Evolutionary conservation across 2,888 invertebrate genomes (phyloP).

Genomic region (Galeruca laticollis): DNA sequence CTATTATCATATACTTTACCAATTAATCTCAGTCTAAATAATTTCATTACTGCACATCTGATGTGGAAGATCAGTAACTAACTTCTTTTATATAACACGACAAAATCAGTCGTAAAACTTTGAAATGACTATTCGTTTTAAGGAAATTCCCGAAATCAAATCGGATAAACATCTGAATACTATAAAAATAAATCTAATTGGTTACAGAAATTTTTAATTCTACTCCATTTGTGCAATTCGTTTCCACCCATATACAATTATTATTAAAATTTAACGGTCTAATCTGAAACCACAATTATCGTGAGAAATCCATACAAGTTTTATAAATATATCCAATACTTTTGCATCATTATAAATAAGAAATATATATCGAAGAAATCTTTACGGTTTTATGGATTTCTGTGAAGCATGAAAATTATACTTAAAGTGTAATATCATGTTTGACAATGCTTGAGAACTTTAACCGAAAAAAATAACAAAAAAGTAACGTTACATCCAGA

Average conservation of each 20-base stretch:
- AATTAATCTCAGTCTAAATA: no score
- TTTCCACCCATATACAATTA: not conserved
- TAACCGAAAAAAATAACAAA: not conserved
- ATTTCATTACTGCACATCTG: no score
- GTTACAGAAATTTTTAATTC: no score
- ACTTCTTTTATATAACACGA: no score
- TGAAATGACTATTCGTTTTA: no score
- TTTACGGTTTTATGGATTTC: conserved; percentile 24
- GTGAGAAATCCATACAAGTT: conserved; percentile 25
- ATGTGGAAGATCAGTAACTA: no score
- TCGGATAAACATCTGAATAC: no score
- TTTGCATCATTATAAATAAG: conserved; percentile 15
- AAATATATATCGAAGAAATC: conserved; percentile 12
- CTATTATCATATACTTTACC: no score
- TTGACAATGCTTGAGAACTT: conserved; percentile 22
- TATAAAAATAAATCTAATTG: no score
- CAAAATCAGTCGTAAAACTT: no score
- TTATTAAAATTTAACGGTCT: conserved; percentile 19
- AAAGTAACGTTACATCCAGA: conserved; percentile 6
- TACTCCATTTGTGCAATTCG: not conserved
- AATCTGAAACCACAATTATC: conserved; percentile 18
- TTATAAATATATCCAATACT: conserved; percentile 4
- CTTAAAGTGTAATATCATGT: conserved; percentile 24
- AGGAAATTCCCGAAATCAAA: no score
- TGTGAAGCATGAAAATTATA: conserved; percentile 23